Conservation (phyloP, 2,888 invertebrate species). For the Notodromas monacha region DNA sequence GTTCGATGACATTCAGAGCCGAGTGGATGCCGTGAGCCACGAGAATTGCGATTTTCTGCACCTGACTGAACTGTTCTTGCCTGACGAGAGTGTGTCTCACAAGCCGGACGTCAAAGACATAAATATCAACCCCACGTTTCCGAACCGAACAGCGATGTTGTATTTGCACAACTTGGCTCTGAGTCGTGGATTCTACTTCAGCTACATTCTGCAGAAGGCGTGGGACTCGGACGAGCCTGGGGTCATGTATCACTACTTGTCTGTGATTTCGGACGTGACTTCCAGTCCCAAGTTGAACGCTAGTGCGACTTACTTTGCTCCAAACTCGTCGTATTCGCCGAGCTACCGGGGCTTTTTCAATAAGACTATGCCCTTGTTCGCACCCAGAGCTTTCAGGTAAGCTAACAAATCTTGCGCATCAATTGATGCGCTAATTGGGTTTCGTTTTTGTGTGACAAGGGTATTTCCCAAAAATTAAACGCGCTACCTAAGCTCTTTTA, state of each 20-base stretch:
- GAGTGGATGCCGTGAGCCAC: constrained; percentile 43
- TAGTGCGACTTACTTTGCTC: constrained; percentile 69
- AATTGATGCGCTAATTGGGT: too few species aligned
- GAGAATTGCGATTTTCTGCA: constrained; percentile 73
- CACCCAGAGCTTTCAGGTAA: constrained; percentile 46
- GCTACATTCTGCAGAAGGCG: constrained; percentile 60
- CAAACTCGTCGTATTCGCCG: constrained; percentile 70
- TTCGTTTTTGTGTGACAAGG: too few species aligned
- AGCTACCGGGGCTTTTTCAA: constrained; percentile 85
- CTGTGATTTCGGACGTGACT: constrained; percentile 74
- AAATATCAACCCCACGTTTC: constrained; percentile 70
- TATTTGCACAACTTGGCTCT: constrained; percentile 90
- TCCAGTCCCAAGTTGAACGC: constrained; percentile 68
- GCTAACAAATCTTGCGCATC: constrained; percentile 10
- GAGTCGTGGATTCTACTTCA: constrained; percentile 78
- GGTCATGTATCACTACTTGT: constrained; percentile 87
- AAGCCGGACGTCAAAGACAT: constrained; percentile 71
- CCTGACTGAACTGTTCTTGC: constrained; percentile 44
- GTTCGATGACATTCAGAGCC: constrained; percentile 54
- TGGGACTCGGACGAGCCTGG: constrained; percentile 84
- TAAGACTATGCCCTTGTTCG: constrained; percentile 70
- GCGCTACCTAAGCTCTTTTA: too few species aligned
- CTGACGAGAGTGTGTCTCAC: constrained; percentile 54
- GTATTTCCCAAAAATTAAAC: too few species aligned
- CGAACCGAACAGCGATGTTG: constrained; percentile 63